Evolutionary conservation across 2,797 vertebrate species (phyloP), one percentile per base, ranked within the genome.

Genomic region (Eleutherodactylus coqui): DNA sequence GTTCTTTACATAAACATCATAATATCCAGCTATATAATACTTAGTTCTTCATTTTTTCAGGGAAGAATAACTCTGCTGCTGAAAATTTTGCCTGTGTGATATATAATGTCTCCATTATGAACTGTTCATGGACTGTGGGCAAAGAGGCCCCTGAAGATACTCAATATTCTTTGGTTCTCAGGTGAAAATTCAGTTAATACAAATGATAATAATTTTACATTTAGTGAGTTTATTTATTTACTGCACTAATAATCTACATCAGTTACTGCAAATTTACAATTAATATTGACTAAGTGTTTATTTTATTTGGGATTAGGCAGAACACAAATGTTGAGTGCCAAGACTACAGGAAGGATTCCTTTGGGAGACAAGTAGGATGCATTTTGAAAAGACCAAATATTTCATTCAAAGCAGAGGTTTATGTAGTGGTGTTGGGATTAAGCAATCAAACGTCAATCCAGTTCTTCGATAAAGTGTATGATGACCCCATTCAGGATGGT

Each of bases 51-150:
- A 38, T 17, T 29, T 60, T 79, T 75, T 64, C n/a, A 86, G 85
- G 85, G 45, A 60, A 70, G 41, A 67, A 29, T 2, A 10, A 75
- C 36, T 69, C 79, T 16, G 45, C 79, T 77, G 85, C 72, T 32
- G 73, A 77, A 21, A 69, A 82, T 27, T 29, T 86, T 51, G 19
- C 58, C n/a, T 86, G 85, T 47, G 21, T n/a, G 11, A 41, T 82
- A 17, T 70, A 67, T 27, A 64, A 43, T 86, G 73, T 69, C 55
- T 76, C 17, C n/a, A 29, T 51, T 10, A 45, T 86, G 72, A 77
- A 86, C 36, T 86, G 79, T 38, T 86, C 85, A n/a, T 86, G 85
- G 85, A 24, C 51, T 76, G 79, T 82, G 43, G 85, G 85, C 21
- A 77, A 41, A 55, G 58, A 82, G 16, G 85, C 79, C 13, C 79